Conservation (phyloP, 2,797 vertebrate genomes). For the Melanotaenia boesemani region DNA sequence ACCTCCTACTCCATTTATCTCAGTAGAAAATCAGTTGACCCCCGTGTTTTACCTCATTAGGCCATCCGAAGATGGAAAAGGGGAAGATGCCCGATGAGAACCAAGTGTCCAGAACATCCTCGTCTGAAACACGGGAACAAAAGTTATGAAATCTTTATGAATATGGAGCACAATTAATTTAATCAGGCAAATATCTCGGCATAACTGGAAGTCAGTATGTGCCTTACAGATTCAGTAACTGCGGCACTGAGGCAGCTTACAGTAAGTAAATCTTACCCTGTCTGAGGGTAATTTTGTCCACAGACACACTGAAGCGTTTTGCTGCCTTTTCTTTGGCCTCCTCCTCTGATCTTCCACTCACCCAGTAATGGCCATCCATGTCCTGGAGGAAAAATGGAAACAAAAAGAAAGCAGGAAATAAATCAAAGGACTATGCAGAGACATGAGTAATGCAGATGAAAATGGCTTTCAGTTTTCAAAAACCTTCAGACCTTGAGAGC, state of each 20-base stretch:
- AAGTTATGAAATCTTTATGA: constrained; percentile 32
- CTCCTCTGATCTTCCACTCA: constrained; percentile 87
- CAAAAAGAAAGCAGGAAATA: not conserved
- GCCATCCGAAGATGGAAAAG: constrained; percentile 95
- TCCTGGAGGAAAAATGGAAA: constrained; percentile 79
- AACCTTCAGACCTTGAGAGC: constrained; percentile 6
- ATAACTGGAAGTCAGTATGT: constrained; percentile 27
- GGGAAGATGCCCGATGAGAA: constrained; percentile 95
- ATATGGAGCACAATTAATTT: constrained; percentile 18
- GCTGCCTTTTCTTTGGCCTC: constrained; percentile 89
- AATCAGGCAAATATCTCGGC: constrained; percentile 11
- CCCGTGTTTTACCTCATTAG: constrained; percentile 82
- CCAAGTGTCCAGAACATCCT: constrained; percentile 95
- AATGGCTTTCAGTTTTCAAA: constrained; percentile 26
- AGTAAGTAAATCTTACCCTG: constrained; percentile 82
- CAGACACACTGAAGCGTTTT: constrained; percentile 85
- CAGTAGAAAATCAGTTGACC: constrained; percentile 30
- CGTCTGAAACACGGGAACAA: constrained; percentile 81
- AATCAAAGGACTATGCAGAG: not conserved
- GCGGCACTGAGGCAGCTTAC: constrained; percentile 2
- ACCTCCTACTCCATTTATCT: constrained; percentile 17
- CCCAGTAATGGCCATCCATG: constrained; percentile 90
- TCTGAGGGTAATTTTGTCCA: constrained; percentile 86
- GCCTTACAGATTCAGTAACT: constrained; percentile 5
- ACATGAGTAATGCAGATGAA: constrained; percentile 11